Evolutionary conservation across 2,888 invertebrate genomes (phyloP).

Genomic region (Acronicta aceris): DNA sequence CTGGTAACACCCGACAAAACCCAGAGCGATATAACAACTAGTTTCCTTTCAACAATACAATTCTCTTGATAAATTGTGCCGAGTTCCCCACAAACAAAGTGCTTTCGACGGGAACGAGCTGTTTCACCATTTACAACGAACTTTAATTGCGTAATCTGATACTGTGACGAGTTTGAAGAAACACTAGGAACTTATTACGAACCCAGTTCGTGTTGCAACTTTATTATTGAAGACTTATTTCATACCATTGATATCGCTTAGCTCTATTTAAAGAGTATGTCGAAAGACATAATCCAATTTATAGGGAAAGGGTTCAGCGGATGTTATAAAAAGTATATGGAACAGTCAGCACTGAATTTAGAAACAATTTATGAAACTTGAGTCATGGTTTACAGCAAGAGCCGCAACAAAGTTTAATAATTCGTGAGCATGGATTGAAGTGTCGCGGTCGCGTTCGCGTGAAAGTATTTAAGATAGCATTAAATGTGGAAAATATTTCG

Average conservation of each 20-base stretch:
- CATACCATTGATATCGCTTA: conserved; percentile 36
- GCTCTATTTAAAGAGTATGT: conserved; percentile 11
- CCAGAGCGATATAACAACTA: conserved; percentile 37
- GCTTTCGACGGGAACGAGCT: conserved; percentile 64
- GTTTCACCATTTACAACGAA: conserved; percentile 66
- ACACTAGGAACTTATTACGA: conserved; percentile 57
- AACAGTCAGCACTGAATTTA: conserved; percentile 40
- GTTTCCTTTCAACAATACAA: conserved; percentile 60
- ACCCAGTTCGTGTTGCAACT: conserved; percentile 40
- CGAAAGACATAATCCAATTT: conserved; percentile 38
- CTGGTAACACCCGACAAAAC: conserved; percentile 7
- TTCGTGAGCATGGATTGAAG: conserved; percentile 28
- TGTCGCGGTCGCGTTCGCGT: conserved; percentile 15
- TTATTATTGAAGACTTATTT: conserved; percentile 38
- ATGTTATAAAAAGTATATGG: conserved; percentile 46
- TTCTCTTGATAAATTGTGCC: conserved; percentile 69
- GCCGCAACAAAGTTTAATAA: conserved; percentile 23
- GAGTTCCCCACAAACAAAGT: conserved; percentile 68
- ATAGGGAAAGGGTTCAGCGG: conserved; percentile 39
- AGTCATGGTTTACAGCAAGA: conserved; percentile 16
- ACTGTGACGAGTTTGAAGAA: conserved; percentile 60
- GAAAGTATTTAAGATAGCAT: conserved; percentile 24
- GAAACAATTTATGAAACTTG: conserved; percentile 43
- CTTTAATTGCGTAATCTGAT: conserved; percentile 75
- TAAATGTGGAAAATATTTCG: conserved; percentile 44